A percentile compares a stretch with the other conserved stretches of the same genome.
phyloP scores from a whole-genome alignment of 2,113 vertebrate genomes.

The Ceratotherium simum region DNA sequence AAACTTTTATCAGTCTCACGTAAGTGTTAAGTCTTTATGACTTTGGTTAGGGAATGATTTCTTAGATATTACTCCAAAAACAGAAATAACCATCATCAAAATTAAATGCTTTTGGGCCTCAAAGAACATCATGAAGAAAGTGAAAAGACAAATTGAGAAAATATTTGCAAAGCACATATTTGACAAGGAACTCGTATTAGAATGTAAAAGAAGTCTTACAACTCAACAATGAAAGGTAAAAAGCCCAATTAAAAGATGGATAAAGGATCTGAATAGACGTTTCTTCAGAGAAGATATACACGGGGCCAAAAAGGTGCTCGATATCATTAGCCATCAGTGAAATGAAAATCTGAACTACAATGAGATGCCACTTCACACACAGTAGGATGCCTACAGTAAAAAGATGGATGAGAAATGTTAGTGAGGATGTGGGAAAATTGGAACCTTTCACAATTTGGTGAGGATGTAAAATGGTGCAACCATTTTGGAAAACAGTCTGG shows the following conservation, averaged over 20 bases:
- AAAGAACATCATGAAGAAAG: constrained; percentile 14
- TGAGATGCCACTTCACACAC: neutral
- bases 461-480: neutral
- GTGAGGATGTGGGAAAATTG: neutral
- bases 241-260: neutral
- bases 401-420: neutral
- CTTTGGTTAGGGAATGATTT: neutral
- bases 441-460: neutral
- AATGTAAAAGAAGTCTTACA: neutral
- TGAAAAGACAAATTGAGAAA: neutral
- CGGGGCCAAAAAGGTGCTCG: neutral
- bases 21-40: neutral
- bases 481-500: neutral
- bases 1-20: neutral
- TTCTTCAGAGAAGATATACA: neutral
- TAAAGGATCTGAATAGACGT: neutral
- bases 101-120: neutral
- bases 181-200: neutral
- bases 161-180: neutral
- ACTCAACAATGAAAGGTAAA: neutral
- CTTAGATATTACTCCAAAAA: constrained; percentile 35
- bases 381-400: neutral
- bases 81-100: neutral
- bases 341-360: neutral
- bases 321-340: neutral